These are phyloP conservation scores for Elymnias hypermnestra DNA, from an alignment of 1,140 invertebrate genomes.

Conservation along the genomic window DNA sequence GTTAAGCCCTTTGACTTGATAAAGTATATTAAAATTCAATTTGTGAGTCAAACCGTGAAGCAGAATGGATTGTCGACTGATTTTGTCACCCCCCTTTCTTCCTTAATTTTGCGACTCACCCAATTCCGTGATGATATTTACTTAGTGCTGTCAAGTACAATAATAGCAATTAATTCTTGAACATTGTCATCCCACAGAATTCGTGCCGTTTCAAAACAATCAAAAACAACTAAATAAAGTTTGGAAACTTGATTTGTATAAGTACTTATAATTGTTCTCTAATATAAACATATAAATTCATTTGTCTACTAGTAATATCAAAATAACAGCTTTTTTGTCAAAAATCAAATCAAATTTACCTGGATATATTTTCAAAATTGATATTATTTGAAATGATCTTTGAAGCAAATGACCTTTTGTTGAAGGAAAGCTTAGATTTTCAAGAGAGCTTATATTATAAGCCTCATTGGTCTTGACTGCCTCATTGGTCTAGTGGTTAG, in stretches of 20 bases:
- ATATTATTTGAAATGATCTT: too few species aligned
- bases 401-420: too few species aligned
- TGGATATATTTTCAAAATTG: too few species aligned
- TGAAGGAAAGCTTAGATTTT: too few species aligned
- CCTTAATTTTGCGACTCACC: conserved; percentile 56
- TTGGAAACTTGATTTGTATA: not conserved
- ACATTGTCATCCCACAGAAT: conserved; percentile 8
- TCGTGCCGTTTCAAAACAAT: conserved; percentile 6
- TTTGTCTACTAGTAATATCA: too few species aligned
- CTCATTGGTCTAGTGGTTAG: too few species aligned
- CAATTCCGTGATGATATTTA: conserved; percentile 52
- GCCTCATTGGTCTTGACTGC: too few species aligned
- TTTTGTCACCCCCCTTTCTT: conserved; percentile 61
- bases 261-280: not conserved
- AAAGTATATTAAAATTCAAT: conserved; percentile 74
- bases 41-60: conserved; percentile 64
- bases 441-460: too few species aligned
- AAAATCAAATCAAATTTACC: too few species aligned
- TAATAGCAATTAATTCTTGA: conserved; percentile 32
- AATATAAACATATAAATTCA: too few species aligned
- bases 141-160: conserved; percentile 45
- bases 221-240: not conserved
- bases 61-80: conserved; percentile 64
- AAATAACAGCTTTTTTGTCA: too few species aligned
- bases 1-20: conserved; percentile 63